Base-by-base conservation (phyloP, 2,797 vertebrate species). In the Oreochromis mossambicus region DNA sequence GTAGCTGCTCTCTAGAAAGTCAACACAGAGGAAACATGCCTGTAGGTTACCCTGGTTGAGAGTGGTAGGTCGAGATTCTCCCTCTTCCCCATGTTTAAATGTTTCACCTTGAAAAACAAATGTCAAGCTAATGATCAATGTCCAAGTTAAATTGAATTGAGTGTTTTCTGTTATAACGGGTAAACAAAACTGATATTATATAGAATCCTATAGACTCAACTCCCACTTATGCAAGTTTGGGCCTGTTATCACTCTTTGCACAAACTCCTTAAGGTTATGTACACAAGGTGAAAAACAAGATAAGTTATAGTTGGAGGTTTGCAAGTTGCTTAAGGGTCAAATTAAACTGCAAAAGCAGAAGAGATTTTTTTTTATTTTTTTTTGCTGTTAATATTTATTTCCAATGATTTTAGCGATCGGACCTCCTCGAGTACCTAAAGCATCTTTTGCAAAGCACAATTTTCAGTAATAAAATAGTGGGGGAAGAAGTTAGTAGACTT, bases 211-310 rank as follows among this genome's bases (percentile, higher is more conserved):
- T 12, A 3, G 7, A 48, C 32, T 46, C 43, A 36, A 19, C 78
- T 38, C 8, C 21, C 6, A 26, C 26, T 34, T 21, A 21, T 8
- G 5, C 8, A 43, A 70, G 26, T 70, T 10, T 80, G 17, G 7
- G 9, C 29, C 52, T 17, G 17, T 34, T 38, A 6, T 56, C 21
- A 29, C 8, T 79, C n/a, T 7, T 8, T 32, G 41, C 24, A 48
- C 63, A 83, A 81, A 68, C 70, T 55, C 36, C 21, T 24, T 54
- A 38, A 82, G 21, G 50, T 52, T 80, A 66, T 68, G 32, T 70
- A 73, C 38, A 46, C 26, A 41, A 54, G 55, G 5, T 78, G n/a
- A 58, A 56, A 34, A 66, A 55, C 7, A 63, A 63, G 11, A 50
- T 55, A 34, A 43, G 12, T 43, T 68, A 21, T 6, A 84, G 26